Evolutionary conservation across 1,140 invertebrate genomes (phyloP).

Genomic region (Cydia fagiglandana): DNA sequence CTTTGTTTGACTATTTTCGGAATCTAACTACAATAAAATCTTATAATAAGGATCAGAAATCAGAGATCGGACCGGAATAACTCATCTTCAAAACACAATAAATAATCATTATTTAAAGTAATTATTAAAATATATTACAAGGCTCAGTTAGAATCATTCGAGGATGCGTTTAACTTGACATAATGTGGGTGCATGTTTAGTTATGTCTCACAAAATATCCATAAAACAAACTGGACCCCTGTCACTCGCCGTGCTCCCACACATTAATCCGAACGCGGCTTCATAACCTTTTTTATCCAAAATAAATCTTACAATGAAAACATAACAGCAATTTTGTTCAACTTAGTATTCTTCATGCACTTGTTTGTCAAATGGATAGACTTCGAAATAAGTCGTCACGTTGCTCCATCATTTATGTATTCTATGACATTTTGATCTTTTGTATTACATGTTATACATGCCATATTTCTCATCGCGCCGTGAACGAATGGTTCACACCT

Average conservation of each 20-base stretch:
- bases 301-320: slow-evolving; percentile 28
- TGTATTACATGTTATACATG: slow-evolving; percentile 13
- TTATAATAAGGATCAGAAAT: not conserved
- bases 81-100: not conserved
- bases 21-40: no score
- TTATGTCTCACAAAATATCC: slow-evolving; percentile 60
- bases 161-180: slow-evolving; percentile 41
- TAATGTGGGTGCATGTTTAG: slow-evolving; percentile 55
- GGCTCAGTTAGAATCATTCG: slow-evolving; percentile 13
- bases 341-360: slow-evolving; percentile 6
- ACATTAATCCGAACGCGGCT: slow-evolving; percentile 39
- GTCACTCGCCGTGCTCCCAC: slow-evolving; percentile 43
- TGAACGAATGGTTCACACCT: slow-evolving; percentile 29
- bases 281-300: slow-evolving; percentile 33
- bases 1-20: no score
- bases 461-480: slow-evolving; percentile 1
- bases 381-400: slow-evolving; percentile 24
- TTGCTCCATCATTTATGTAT: slow-evolving; percentile 5
- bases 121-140: slow-evolving; percentile 3
- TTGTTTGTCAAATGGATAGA: slow-evolving; percentile 20
- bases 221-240: slow-evolving; percentile 45
- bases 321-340: slow-evolving; percentile 21
- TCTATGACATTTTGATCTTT: slow-evolving; percentile 19
- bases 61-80: not conserved
- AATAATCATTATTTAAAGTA: not conserved